These are phyloP conservation scores for Epinephelus lanceolatus DNA, from an alignment of 2,113 vertebrate species.

Conservation along the genomic window DNA sequence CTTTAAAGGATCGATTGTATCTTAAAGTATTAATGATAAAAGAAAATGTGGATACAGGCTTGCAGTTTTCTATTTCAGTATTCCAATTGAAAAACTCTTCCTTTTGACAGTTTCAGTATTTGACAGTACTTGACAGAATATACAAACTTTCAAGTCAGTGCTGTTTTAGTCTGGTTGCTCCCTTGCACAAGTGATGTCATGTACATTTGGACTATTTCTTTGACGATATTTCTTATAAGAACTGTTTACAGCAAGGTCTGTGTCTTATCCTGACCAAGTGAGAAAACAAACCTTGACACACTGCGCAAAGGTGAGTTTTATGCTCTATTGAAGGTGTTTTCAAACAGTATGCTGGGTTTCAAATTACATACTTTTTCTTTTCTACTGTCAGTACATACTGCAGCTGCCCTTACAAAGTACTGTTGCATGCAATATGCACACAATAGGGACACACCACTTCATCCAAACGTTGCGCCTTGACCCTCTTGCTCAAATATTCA, in stretches of 20 bases:
- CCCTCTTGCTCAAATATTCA: too few relatives aligned
- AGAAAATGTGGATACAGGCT: not conserved
- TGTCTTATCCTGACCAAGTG: not conserved
- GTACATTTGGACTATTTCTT: not conserved
- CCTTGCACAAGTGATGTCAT: not conserved
- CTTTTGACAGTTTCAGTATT: not conserved
- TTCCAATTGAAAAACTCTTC: not conserved
- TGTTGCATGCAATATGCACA: too few relatives aligned
- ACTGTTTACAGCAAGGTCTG: not conserved
- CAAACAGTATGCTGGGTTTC: too few relatives aligned
- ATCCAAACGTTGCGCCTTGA: too few relatives aligned
- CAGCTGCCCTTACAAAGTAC: too few relatives aligned
- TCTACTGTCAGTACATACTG: too few relatives aligned
- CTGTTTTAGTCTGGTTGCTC: not conserved
- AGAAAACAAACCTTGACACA: not conserved
- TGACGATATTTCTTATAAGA: not conserved
- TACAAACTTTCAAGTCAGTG: not conserved
- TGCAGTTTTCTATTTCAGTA: not conserved
- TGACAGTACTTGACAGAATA: too few relatives aligned
- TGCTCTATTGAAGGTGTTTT: not conserved
- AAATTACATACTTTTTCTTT: too few relatives aligned
- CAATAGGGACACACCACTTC: too few relatives aligned
- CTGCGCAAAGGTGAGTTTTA: not conserved
- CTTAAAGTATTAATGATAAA: not conserved
- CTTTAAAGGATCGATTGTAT: not conserved